Evolutionary conservation across 2,888 invertebrate species (phyloP), one percentile per base, ranked within the genome.

Genomic region (Perdita meconis): DNA sequence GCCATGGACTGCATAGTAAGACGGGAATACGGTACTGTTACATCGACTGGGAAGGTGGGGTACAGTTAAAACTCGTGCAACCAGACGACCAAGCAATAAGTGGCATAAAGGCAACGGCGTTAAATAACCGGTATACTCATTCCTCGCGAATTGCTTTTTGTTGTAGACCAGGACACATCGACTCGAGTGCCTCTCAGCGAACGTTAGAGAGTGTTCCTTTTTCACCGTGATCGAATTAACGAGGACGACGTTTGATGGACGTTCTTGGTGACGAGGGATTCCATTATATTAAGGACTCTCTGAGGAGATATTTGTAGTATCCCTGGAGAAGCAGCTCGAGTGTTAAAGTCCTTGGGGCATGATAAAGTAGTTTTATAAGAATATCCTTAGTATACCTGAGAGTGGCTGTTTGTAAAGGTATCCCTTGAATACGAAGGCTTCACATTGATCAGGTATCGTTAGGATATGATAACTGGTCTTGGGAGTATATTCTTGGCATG

Each of bases 11-110:
- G 86, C 83, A 87, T 84, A 81, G 84, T 76, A 70, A 86, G 85
- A 78, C 75, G 80, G 75, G 85, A 83, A 82, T 83, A 83, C 82
- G 80, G 81, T 86, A 82, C 87, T 82, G 84, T 87, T 83, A 83
- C 67, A 80, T 61, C 70, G 71, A 34, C 63, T 61, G 75, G n/a
- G 71, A 81, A 77, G 80, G 74, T 73, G 73, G 82, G 68, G 65
- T 78, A 77, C 80, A 79, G 82, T 81, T 81, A 71, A 84, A 84
- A 81, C 78, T 82, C 82, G 83, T 80, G 82, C 81, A 72, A 64
- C 57, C 51, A 77, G 78, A 75, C 74, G 44, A 19, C 56, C 59
- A 47, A 42, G 42, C 73, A 71, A 70, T 71, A 79, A 84, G 65
- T 47, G 65, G 61, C 69, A 63, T 72, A 77, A 80, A 75, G 64